Base-by-base conservation (phyloP, 37 sponge, comb jelly and placozoan species). In the Geodia barretti region DNA sequence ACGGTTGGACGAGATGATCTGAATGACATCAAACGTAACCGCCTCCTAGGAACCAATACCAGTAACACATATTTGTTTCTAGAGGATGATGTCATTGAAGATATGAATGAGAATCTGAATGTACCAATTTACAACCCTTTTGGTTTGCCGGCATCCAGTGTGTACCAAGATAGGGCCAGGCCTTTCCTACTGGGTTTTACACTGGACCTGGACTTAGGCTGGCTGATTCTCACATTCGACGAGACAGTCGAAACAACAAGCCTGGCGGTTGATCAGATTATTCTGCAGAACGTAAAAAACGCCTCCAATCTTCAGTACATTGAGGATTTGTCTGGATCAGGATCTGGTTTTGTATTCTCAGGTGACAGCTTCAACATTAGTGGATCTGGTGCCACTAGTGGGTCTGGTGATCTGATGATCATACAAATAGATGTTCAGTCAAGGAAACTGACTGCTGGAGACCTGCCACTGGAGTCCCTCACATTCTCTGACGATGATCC, bases 191-290 rank as follows among this genome's bases (percentile, higher is more conserved):
- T 87, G 17, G 68, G 68, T 28, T 94, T 85, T 77, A 83, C 82
- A 38, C 79, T 94, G 0, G 80, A 94, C 58, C 76, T 94, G 42
- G 82, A 96, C 61, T 59, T 76, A 3, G 91, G 93, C 0, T 61
- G 82, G 39, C 76, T 96, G 23, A 67, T 83, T 8, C 84, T 96
- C 11, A 89, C 92, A 11, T 96, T 96, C 77, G 93, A 93, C 74
- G 94, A 96, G 81, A 93, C 93, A 11, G 89, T 96, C 1, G 87
- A 87, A 29, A 83, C 85, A 3, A 31, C 70, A 17, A 79, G 68
- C 40, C 77, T 96, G 3, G 36, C 68, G 68, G 84, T 96, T 2
- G 72, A 47, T 31, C 79, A 83, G 32, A 81, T 90, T 23, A 77
- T 90, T 0, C 43, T 96, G 5, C 92, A 90, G 71, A 94, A 78